Conservation (phyloP, 1,140 invertebrate genomes). For the Lordiphosa mommai region DNA sequence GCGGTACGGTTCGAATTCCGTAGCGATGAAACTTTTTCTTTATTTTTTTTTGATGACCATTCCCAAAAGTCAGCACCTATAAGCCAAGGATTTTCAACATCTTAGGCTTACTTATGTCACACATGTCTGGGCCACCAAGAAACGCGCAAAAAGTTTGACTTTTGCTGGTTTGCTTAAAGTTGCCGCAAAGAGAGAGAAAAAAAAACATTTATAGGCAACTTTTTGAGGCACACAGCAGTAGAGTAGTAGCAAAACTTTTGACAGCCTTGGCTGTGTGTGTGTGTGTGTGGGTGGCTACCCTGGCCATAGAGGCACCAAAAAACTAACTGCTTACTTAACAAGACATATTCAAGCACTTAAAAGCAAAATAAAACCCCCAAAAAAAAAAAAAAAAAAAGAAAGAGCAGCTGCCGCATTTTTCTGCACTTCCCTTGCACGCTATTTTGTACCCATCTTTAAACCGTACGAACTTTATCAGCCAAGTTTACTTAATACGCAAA, state of each 20-base stretch:
- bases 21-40: too few relatives aligned
- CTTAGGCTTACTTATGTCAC: constrained; percentile 74
- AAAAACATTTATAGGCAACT: constrained; percentile 39
- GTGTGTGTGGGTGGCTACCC: not conserved
- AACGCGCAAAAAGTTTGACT: not conserved
- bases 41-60: too few relatives aligned
- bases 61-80: too few relatives aligned
- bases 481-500: constrained; percentile 77
- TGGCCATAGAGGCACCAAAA: constrained; percentile 30
- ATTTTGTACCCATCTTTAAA: constrained; percentile 1
- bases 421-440: constrained; percentile 1
- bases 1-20: too few relatives aligned
- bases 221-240: constrained; percentile 14
- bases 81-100: too few relatives aligned
- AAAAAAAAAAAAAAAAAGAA: constrained; percentile 1
- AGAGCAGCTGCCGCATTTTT: not conserved
- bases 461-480: constrained; percentile 62
- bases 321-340: constrained; percentile 77
- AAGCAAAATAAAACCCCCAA: constrained; percentile 61
- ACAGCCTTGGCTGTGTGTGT: constrained; percentile 7
- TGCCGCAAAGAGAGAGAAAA: not conserved
- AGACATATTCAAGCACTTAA: constrained; percentile 77
- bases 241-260: constrained; percentile 29
- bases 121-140: constrained; percentile 22
- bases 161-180: constrained; percentile 2